Evolutionary conservation across 2,113 vertebrate species (phyloP).

Genomic region (Ondatra zibethicus): DNA sequence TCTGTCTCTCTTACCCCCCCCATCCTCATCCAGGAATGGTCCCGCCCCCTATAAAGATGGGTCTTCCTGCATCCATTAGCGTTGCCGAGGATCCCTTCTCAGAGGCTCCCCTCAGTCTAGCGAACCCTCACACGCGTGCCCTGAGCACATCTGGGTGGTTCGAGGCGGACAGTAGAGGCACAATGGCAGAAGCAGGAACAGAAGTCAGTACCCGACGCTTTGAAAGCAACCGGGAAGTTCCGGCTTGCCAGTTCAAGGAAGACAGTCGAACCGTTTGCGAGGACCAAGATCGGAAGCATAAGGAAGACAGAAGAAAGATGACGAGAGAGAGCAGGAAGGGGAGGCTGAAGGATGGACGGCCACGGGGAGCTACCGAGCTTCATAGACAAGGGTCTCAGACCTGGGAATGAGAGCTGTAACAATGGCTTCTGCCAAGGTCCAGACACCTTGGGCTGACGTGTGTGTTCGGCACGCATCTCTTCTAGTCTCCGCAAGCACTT

Average conservation of each 20-base stretch:
- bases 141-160: neutral
- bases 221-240: neutral
- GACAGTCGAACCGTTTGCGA: neutral
- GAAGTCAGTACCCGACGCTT: neutral
- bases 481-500: neutral
- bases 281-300: neutral
- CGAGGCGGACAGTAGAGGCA: neutral
- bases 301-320: neutral
- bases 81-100: neutral
- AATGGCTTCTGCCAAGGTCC: neutral
- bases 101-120: neutral
- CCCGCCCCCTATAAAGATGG: too few species aligned
- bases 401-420: neutral
- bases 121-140: neutral
- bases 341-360: neutral
- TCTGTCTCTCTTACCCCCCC: too few species aligned
- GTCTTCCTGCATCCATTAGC: neutral
- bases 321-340: neutral
- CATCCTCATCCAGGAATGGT: neutral
- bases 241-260: neutral
- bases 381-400: neutral
- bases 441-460: neutral
- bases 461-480: too few species aligned
- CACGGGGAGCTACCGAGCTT: neutral
- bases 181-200: neutral